Evolutionary conservation across 2,888 invertebrate genomes (phyloP).

Genomic region (Gastrophysa polygoni): DNA sequence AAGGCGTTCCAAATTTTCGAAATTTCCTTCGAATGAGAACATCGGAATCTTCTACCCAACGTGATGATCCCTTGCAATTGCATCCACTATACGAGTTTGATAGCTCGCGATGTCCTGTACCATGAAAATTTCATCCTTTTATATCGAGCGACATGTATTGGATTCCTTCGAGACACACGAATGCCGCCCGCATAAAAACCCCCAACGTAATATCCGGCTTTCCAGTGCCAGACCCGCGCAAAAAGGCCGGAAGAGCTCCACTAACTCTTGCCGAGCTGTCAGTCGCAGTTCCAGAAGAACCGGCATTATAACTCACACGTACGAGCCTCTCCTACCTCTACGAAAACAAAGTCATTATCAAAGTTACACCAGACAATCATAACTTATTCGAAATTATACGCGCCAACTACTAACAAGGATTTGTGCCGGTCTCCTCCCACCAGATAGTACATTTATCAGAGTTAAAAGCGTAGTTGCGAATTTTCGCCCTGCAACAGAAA

Average conservation of each 20-base stretch:
- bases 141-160: background rate
- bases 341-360: slow-evolving; percentile 51
- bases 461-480: slow-evolving; percentile 36
- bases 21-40: too few relatives aligned
- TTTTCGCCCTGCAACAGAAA: slow-evolving; percentile 26
- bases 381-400: slow-evolving; percentile 47
- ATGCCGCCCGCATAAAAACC: background rate
- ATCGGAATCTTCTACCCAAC: too few relatives aligned
- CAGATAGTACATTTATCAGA: slow-evolving; percentile 33
- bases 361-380: slow-evolving; percentile 51
- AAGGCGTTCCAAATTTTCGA: too few relatives aligned
- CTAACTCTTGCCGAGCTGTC: slow-evolving; percentile 31
- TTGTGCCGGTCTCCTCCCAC: slow-evolving; percentile 35
- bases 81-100: too few relatives aligned
- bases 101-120: too few relatives aligned
- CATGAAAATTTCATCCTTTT: background rate
- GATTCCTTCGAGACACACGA: background rate
- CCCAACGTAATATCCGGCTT: background rate
- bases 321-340: slow-evolving; percentile 8
- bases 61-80: too few relatives aligned
- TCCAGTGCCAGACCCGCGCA: background rate
- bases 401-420: slow-evolving; percentile 45
- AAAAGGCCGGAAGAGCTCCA: slow-evolving; percentile 17
- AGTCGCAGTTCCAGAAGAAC: slow-evolving; percentile 28
- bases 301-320: slow-evolving; percentile 23